Evolutionary conservation across 2,113 vertebrate genomes (phyloP), one percentile per base, ranked within the genome.

Genomic region (Campylomormyrus numenius): DNA sequence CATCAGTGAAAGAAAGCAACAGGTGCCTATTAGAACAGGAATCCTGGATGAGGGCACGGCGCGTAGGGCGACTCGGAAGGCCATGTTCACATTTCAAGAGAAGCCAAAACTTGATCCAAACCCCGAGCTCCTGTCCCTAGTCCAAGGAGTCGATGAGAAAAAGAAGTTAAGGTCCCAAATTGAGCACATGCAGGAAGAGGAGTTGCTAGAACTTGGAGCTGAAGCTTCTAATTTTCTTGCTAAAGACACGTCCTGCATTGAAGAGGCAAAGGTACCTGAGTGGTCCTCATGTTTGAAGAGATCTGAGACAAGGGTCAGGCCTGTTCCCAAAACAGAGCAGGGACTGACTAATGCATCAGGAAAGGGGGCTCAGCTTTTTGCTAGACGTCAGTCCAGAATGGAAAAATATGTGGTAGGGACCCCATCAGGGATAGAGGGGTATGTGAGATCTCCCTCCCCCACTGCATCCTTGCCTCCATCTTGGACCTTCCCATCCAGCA

Each of bases 51-150:
- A 98, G 62, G 96, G 96, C 0, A 94, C 95, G 13, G 93, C 93
- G 13, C 97, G 94, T 7, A 93, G 97, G 90, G 92, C 91, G 2
- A 91, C 90, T 91, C 96, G 95, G 31, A 99, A 98, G 90, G 95
- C 98, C 42, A 99, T 99, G 98, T 99, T 99, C 96, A 99, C 98
- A 2, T 99, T 99, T 0, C 97, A 98, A 39, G 98, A 99, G 94
- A 99, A 99, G 92, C 95, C 96, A 0, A 97, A 98, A 90, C 92
- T 98, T 85, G 93, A 97, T 31, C 98, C 98, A 0, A 99, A 99
- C 91, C 98, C 98, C 0, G 98, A 98, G 90, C 96, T 99, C 86
- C 95, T 99, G 91, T 97, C 97, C 49, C 93, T 99, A 93, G 98
- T 99, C 1, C 98, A 99, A 93, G 97, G 97, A 0, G 95, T 90